Evolutionary conservation across 2,113 vertebrate species (phyloP).

Genomic region (Rutilus rutilus): DNA sequence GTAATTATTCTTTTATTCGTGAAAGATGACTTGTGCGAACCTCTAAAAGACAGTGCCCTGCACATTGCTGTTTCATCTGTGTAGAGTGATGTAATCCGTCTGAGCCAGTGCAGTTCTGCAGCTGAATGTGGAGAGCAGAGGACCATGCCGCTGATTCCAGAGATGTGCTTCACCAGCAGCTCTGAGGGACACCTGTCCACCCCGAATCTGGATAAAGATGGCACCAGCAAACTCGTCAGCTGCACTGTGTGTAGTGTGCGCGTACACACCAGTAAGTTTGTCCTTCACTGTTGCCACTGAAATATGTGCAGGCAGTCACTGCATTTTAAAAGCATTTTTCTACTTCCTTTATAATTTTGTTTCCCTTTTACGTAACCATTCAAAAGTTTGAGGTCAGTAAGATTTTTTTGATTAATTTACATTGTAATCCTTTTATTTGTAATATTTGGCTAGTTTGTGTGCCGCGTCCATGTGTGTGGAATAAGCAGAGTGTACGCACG

Average conservation of each 20-base stretch:
- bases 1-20: not conserved
- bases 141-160: constrained; percentile 93
- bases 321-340: not conserved
- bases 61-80: not conserved
- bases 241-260: constrained; percentile 90
- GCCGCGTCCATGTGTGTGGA: too few species aligned
- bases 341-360: not conserved
- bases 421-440: too few species aligned
- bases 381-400: not conserved
- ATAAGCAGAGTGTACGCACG: too few species aligned
- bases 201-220: constrained; percentile 87
- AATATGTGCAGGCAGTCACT: not conserved
- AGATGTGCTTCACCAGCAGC: constrained; percentile 94
- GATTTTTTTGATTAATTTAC: not conserved
- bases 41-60: not conserved
- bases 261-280: constrained; percentile 88
- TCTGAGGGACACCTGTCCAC: constrained; percentile 89
- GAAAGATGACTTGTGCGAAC: not conserved
- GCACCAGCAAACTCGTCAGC: constrained; percentile 88
- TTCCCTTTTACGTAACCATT: not conserved
- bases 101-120: constrained; percentile 56
- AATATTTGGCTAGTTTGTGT: too few species aligned
- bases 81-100: constrained; percentile 81
- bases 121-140: constrained; percentile 68
- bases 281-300: not conserved